Percentiles rank a stretch among this genome's conserved stretches.
These are phyloP conservation scores for Lasioglossum marginatum DNA, from an alignment of 2,888 invertebrate species.

Conservation along the genomic window DNA sequence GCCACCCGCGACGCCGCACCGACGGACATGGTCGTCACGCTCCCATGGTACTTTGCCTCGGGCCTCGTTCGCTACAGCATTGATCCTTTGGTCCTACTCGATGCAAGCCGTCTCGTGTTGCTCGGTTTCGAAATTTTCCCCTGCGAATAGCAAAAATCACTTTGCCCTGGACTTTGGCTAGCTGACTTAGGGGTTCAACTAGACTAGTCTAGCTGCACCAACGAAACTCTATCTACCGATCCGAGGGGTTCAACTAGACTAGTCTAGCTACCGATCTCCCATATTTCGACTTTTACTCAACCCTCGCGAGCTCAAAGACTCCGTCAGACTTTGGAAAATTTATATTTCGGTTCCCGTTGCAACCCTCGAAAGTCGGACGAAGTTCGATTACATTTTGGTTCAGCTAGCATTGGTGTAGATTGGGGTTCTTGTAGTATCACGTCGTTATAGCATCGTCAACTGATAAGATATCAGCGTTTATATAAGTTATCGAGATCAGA, in stretches of 20 bases:
- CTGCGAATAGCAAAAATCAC: neutral
- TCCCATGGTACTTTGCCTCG: neutral
- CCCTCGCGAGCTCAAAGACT: neutral
- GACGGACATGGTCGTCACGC: constrained; percentile 62
- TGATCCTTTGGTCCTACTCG: neutral
- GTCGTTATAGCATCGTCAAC: neutral
- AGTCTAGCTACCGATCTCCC: neutral
- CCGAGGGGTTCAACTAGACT: neutral
- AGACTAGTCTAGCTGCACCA: too few relatives aligned
- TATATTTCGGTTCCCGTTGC: neutral
- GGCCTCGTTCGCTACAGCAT: neutral
- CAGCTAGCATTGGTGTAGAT: neutral
- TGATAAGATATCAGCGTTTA: neutral
- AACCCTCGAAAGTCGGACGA: neutral
- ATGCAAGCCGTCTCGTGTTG: neutral
- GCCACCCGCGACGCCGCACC: constrained; percentile 75
- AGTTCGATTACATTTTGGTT: neutral
- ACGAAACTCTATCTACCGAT: neutral
- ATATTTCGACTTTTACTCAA: neutral
- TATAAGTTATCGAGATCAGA: neutral
- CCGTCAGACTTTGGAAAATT: neutral
- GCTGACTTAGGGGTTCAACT: neutral
- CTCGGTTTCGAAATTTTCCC: neutral
- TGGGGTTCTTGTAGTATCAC: neutral
- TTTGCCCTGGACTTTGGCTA: neutral